phyloP scores from a whole-genome alignment of 2,888 invertebrate genomes.

The Saturnia japonica region DNA sequence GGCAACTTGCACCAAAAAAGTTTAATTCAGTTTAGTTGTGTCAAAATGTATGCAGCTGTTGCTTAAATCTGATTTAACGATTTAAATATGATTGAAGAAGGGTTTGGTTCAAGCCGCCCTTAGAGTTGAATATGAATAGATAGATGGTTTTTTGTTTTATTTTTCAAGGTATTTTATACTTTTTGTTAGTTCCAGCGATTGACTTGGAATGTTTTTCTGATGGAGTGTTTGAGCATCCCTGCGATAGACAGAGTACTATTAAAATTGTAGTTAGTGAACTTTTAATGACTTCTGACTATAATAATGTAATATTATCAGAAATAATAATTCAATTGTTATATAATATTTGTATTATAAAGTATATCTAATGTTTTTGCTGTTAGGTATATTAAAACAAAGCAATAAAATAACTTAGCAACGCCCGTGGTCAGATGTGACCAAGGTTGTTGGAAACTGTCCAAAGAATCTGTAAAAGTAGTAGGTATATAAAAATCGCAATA shows the following conservation, averaged over 20 bases:
- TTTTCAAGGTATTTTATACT: no score
- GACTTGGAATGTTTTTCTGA: no score
- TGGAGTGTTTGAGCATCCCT: no score
- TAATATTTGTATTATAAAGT: not conserved
- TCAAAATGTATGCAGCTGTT: no score
- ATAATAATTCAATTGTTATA: slow-evolving; percentile 1
- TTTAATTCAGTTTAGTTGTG: no score
- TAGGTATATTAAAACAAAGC: not conserved
- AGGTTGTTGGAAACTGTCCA: not conserved
- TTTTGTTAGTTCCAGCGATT: no score
- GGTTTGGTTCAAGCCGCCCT: no score
- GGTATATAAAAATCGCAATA: not conserved
- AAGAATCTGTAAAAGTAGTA: not conserved
- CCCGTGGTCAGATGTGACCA: not conserved
- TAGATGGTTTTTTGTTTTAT: no score
- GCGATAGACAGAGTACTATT: not conserved
- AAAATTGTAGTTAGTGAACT: not conserved
- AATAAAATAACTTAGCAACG: not conserved
- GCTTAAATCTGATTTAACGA: no score
- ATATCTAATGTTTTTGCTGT: not conserved
- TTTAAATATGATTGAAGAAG: no score
- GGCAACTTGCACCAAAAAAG: no score
- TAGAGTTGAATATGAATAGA: no score
- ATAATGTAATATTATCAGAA: not conserved
- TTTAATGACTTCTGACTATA: not conserved